Conservation (phyloP, 2,113 vertebrate genomes). For the Sphyrna mokarran region DNA sequence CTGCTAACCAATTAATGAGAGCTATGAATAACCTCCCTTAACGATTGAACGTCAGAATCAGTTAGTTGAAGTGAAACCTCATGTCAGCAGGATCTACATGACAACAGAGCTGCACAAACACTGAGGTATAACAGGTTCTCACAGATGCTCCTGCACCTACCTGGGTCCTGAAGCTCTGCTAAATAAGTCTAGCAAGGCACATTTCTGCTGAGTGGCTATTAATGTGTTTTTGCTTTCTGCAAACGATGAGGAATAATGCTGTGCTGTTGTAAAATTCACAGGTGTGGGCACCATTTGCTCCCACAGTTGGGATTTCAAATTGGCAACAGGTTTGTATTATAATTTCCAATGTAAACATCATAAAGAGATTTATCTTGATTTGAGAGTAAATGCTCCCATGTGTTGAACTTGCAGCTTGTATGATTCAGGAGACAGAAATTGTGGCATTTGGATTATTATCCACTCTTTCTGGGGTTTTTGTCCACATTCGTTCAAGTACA, state of each 20-base stretch:
- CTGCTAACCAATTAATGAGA: background rate
- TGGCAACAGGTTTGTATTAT: background rate
- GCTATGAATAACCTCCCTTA: background rate
- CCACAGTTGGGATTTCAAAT: background rate
- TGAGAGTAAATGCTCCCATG: background rate
- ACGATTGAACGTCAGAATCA: background rate
- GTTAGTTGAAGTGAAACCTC: background rate
- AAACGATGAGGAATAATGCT: background rate
- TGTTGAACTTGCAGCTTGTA: background rate
- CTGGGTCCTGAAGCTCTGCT: background rate
- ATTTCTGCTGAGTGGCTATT: background rate
- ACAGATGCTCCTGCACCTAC: background rate
- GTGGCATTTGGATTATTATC: background rate
- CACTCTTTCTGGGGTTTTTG: background rate
- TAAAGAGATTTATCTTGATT: background rate
- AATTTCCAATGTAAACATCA: background rate
- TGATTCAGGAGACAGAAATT: background rate
- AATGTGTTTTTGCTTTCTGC: background rate
- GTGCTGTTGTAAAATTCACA: background rate
- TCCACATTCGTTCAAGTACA: background rate
- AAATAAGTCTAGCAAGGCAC: background rate
- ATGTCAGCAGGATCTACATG: background rate
- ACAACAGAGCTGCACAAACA: background rate
- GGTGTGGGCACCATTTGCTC: background rate
- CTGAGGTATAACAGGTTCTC: background rate